Conservation (phyloP, 2,797 vertebrate genomes). For the Scleropages formosus region DNA sequence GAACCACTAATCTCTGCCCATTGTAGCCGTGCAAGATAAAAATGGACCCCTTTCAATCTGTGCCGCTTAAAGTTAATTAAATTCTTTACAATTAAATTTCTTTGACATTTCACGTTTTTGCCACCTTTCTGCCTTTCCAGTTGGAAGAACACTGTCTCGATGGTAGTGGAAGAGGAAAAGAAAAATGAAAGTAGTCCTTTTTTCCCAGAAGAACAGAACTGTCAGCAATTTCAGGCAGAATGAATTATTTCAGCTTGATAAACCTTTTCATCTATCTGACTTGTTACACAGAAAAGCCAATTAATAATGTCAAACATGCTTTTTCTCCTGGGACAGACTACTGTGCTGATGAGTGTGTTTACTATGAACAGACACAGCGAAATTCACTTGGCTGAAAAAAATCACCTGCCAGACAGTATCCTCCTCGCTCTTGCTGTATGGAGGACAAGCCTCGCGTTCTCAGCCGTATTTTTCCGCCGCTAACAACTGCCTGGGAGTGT, state of each 20-base stretch:
- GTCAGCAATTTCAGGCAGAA: conserved; percentile 96
- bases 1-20: conserved; percentile 83
- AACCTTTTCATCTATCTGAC: conserved; percentile 99
- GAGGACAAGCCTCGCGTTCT: conserved; percentile 87
- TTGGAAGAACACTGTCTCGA: conserved; percentile 37
- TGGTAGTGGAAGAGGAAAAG: conserved; percentile 55
- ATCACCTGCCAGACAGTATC: conserved; percentile 82
- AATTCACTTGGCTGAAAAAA: conserved; percentile 65
- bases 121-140: conserved; percentile 78
- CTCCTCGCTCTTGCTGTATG: conserved; percentile 90
- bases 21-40: conserved; percentile 88
- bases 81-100: conserved; percentile 93
- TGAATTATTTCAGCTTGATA: conserved; percentile 99
- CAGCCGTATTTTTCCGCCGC: conserved; percentile 77
- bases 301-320: conserved; percentile 99
- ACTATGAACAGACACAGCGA: conserved; percentile 74
- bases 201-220: conserved; percentile 88
- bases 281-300: conserved; percentile 98
- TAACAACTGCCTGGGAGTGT: conserved; percentile 77
- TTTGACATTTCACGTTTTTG: conserved; percentile 81
- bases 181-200: conserved; percentile 73
- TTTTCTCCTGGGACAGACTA: conserved; percentile 80
- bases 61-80: conserved; percentile 95
- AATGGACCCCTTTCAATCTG: conserved; percentile 74
- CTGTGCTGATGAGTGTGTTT: conserved; percentile 95